Conservation (phyloP, 2,888 invertebrate species). For the Nipponacmea schrenckii region DNA sequence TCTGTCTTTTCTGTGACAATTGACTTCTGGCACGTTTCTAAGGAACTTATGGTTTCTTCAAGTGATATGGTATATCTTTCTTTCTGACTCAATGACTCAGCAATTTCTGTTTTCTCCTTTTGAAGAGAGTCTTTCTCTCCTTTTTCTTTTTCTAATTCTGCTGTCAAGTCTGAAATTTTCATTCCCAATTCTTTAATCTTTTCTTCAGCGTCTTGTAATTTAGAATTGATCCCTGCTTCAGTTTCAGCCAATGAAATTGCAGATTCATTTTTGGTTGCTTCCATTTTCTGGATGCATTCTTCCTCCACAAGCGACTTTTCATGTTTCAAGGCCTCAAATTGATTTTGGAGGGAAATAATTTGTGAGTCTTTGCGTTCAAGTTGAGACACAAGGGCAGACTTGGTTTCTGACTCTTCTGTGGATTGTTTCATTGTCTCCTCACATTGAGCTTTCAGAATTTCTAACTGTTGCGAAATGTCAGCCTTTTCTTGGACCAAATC, state of each 20-base stretch:
- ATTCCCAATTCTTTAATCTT: slow-evolving; percentile 18
- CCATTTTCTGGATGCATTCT: slow-evolving; percentile 34
- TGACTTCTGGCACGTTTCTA: slow-evolving; percentile 29
- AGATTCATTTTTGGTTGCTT: slow-evolving; percentile 30
- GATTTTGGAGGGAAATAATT: slow-evolving; percentile 23
- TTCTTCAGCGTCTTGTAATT: slow-evolving; percentile 15
- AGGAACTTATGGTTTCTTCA: slow-evolving; percentile 20
- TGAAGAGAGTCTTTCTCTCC: slow-evolving; percentile 20
- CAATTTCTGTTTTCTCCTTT: slow-evolving; percentile 9
- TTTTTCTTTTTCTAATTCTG: slow-evolving; percentile 15
- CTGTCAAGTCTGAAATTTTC: slow-evolving; percentile 15
- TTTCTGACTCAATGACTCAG: slow-evolving; percentile 18
- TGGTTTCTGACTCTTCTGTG: slow-evolving; percentile 25
- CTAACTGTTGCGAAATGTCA: slow-evolving; percentile 16
- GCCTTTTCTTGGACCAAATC: slow-evolving; percentile 10
- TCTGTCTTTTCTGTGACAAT: slow-evolving; percentile 41
- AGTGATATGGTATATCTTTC: slow-evolving; percentile 19
- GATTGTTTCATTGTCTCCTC: slow-evolving; percentile 16
- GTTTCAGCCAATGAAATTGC: slow-evolving; percentile 27
- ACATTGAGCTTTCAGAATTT: slow-evolving; percentile 11
- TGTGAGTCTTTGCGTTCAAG: slow-evolving; percentile 36
- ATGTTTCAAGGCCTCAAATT: slow-evolving; percentile 29
- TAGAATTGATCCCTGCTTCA: slow-evolving; percentile 14
- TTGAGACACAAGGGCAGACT: slow-evolving; percentile 29
- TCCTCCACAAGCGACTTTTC: slow-evolving; percentile 30